Percentiles rank a stretch among this genome's conserved stretches.
Conservation (phyloP, 2,113 vertebrate genomes). For the Cyanistes caeruleus region DNA sequence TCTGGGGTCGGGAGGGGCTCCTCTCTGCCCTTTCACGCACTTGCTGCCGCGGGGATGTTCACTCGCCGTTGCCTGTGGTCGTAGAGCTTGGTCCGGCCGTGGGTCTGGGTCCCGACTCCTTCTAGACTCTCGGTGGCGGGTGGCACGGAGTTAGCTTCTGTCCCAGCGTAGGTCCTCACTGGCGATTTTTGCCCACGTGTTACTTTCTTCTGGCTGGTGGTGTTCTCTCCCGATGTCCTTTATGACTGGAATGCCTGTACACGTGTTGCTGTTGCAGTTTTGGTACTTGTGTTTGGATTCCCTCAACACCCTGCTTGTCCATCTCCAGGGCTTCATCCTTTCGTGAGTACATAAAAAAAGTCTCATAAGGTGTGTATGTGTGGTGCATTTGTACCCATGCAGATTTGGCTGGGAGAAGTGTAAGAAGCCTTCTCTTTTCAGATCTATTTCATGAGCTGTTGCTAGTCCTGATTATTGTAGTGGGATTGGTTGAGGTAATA, state of each 20-base stretch:
- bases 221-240: background rate
- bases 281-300: background rate
- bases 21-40: background rate
- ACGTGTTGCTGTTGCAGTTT: background rate
- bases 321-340: background rate
- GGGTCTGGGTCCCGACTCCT: background rate
- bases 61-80: background rate
- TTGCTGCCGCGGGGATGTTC: background rate
- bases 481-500: constrained; percentile 59
- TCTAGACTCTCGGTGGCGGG: background rate
- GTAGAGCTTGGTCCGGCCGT: too few species aligned
- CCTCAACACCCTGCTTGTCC: background rate
- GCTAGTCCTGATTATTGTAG: constrained; percentile 36
- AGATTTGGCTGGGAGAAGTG: background rate
- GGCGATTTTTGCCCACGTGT: background rate
- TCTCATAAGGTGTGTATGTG: background rate
- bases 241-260: background rate
- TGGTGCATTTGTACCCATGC: fast-evolving
- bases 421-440: constrained; percentile 18
- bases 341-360: background rate
- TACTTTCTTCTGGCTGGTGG: background rate
- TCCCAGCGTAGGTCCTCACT: background rate
- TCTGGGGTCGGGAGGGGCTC: background rate
- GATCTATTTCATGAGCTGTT: background rate
- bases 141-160: background rate